A percentile compares a stretch with the other conserved stretches of the same genome.
phyloP scores from a whole-genome alignment of 2,888 invertebrate species.

The Orchesellides sinensis region DNA sequence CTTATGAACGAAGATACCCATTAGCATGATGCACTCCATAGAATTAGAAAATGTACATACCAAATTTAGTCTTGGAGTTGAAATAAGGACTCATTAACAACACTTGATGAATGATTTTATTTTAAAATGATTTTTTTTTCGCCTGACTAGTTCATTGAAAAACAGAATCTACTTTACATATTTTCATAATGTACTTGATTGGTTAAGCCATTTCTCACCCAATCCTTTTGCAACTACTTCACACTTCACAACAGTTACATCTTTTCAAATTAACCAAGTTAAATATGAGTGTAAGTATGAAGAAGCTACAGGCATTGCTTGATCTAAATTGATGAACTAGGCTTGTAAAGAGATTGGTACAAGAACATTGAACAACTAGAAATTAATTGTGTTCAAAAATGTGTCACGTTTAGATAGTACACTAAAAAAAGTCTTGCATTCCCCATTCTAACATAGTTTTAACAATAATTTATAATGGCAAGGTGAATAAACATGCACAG shows the following conservation, averaged over 20 bases:
- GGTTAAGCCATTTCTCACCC: conserved; percentile 14
- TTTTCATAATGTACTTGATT: conserved; percentile 16
- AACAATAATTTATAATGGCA: not conserved
- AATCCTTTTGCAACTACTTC: not conserved
- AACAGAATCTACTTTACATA: not conserved
- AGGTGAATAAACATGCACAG: not conserved
- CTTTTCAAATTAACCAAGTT: no score
- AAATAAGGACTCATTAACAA: conserved; percentile 36
- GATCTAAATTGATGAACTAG: no score
- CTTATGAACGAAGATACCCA: not conserved
- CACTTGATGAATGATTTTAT: conserved; percentile 36
- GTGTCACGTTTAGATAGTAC: no score
- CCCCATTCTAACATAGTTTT: conserved; percentile 1
- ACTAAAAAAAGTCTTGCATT: no score
- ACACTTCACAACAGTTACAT: not conserved
- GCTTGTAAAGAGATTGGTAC: not conserved
- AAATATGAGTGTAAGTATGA: no score
- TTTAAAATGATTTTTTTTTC: not conserved
- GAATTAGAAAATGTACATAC: conserved; percentile 6
- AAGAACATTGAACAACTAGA: not conserved
- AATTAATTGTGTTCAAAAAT: conserved; percentile 57
- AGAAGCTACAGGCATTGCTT: no score
- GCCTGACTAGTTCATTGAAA: not conserved
- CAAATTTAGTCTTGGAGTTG: conserved; percentile 29
- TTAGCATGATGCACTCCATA: not conserved